Percentiles rank a stretch among this genome's conserved stretches.
Conservation (phyloP, 2,888 invertebrate species). For the Nysson spinosus region DNA sequence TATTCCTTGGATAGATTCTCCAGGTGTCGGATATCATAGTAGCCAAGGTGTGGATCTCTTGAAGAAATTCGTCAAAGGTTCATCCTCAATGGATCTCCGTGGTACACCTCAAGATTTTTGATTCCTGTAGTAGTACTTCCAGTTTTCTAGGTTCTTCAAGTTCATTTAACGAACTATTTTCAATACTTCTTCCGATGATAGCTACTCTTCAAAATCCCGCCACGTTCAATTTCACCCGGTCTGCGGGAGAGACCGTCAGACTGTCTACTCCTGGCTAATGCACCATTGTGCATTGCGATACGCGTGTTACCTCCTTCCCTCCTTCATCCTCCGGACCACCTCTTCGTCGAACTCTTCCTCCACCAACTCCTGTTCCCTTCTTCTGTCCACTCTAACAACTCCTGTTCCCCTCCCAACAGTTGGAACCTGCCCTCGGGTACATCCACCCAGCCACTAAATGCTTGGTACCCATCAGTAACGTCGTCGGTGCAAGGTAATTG, state of each 20-base stretch:
- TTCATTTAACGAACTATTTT: background rate
- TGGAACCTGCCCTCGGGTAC: conserved; percentile 42
- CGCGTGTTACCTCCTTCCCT: conserved; percentile 50
- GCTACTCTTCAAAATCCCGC: background rate
- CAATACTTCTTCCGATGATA: background rate
- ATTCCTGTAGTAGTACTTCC: too few species aligned
- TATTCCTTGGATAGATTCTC: too few species aligned
- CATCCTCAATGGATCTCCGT: too few species aligned
- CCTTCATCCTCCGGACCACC: conserved; percentile 50
- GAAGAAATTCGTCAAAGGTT: too few species aligned
- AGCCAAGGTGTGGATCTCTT: too few species aligned
- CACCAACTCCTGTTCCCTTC: conserved; percentile 37
- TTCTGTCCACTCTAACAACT: conserved; percentile 8
- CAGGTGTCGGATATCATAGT: too few species aligned
- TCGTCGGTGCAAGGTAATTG: conserved; percentile 21
- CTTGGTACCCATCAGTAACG: conserved; percentile 20
- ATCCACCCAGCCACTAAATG: conserved; percentile 44
- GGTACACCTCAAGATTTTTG: too few species aligned
- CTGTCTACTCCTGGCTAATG: conserved; percentile 60
- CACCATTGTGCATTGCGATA: conserved; percentile 64
- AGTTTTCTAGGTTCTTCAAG: background rate
- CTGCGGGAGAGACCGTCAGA: conserved; percentile 51
- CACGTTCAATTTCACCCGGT: conserved; percentile 30
- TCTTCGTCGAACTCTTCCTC: conserved; percentile 39
- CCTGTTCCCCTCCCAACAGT: conserved; percentile 22